Evolutionary conservation across 2,888 invertebrate species (phyloP).

Genomic region (Euclidia mi): DNA sequence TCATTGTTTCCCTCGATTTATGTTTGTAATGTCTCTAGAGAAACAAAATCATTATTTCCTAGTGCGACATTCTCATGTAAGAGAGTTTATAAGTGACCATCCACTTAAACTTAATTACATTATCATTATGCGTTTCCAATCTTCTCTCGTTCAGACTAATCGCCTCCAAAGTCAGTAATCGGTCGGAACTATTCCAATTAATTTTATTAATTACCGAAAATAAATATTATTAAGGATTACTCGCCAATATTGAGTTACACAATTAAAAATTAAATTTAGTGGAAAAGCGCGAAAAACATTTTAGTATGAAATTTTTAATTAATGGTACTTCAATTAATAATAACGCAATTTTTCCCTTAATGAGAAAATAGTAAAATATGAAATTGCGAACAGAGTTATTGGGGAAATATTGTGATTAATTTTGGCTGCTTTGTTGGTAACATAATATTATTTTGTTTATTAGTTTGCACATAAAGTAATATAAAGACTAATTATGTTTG

Average conservation of each 20-base stretch:
- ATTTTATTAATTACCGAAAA: constrained; percentile 10
- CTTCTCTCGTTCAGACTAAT: neutral
- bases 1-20: no score
- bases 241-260: constrained; percentile 22
- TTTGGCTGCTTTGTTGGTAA: no score
- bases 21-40: no score
- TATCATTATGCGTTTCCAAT: neutral
- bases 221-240: constrained; percentile 12
- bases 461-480: no score
- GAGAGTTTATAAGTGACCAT: no score
- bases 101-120: neutral
- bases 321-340: constrained; percentile 31
- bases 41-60: no score
- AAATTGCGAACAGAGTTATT: constrained; percentile 11
- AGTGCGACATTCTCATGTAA: no score
- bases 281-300: constrained; percentile 17
- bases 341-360: constrained; percentile 26
- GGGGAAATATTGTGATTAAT: neutral
- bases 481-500: no score
- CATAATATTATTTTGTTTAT: no score
- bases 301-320: constrained; percentile 29
- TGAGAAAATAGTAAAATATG: constrained; percentile 20
- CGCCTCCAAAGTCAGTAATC: constrained; percentile 2
- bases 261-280: constrained; percentile 25
- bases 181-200: constrained; percentile 7